phyloP scores from a whole-genome alignment of 2,888 invertebrate genomes.

The Ectropis crepuscularia region DNA sequence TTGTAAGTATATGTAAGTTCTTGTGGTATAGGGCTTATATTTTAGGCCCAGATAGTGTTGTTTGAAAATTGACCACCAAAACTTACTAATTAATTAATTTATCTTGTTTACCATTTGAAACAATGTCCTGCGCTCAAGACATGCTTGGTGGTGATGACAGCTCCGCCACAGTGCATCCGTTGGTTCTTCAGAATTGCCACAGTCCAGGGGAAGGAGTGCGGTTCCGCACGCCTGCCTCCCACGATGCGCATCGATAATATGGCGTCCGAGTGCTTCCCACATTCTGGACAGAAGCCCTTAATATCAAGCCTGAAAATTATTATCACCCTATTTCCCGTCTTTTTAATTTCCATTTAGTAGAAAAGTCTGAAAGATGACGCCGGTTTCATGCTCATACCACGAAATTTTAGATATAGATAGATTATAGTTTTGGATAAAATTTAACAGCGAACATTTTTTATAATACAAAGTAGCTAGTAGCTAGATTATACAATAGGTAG shows the following conservation, averaged over 20 bases:
- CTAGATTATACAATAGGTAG: no score
- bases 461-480: no score
- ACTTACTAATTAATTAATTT: no score
- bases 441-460: no score
- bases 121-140: slow-evolving; percentile 85
- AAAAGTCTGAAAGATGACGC: no score
- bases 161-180: slow-evolving; percentile 81
- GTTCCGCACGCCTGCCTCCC: slow-evolving; percentile 76
- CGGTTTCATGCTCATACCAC: no score
- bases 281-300: slow-evolving; percentile 59
- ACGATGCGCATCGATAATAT: slow-evolving; percentile 87
- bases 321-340: neutral
- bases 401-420: no score
- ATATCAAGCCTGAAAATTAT: neutral
- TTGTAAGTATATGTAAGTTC: no score
- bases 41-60: no score
- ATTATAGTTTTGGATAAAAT: no score
- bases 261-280: slow-evolving; percentile 82
- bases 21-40: no score
- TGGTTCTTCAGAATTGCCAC: slow-evolving; percentile 77
- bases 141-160: slow-evolving; percentile 82
- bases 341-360: neutral
- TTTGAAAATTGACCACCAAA: no score
- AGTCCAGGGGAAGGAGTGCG: slow-evolving; percentile 84
- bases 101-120: slow-evolving; percentile 73